Evolutionary conservation across 2,888 invertebrate species (phyloP), one percentile per base, ranked within the genome.

Genomic region (Diogma glabrata): DNA sequence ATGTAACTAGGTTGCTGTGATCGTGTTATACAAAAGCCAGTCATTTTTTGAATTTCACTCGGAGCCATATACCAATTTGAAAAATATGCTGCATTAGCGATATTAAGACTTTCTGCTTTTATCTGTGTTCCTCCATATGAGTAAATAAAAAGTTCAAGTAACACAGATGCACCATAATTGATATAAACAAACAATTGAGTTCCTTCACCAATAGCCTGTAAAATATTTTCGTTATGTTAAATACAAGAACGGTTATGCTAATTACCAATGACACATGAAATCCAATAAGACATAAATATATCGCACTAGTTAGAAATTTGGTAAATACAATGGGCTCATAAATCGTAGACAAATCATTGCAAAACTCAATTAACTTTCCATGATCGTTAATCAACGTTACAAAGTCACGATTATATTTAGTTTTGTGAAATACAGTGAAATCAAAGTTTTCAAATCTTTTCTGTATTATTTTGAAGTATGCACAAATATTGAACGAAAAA

Each of bases 131-230:
- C 52, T 4, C 50, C 52, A 20, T 40, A 52, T 6, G 30, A 47
- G 36, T 50, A 50, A 23, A 52, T 40, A 19, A 52, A 50, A 10
- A 52, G 17, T 24, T 52, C 33, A 16, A 50, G 36, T 3, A 52
- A 19, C 6, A 50, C 23, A 5, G 52, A 24, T 2, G 23, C 19
- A 12, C 28, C 40, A 17, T 38, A 47, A n/a, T 24, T 38, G 10
- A 28, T 23, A 17, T 46, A 22, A 17, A 16, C 23, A 16, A 51
- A n/a, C n/a, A n/a, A n/a, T n/a, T n/a, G n/a, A n/a, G n/a, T n/a
- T n/a, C n/a, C n/a, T n/a, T n/a, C n/a, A n/a, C 47, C 47, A 26
- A 47, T 17, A n/a, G 47, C 24, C 47, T 47, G 26, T n/a, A n/a
- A n/a, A n/a, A n/a, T n/a, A n/a, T n/a, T n/a, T n/a, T n/a, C n/a